Evolutionary conservation across 2,113 vertebrate species (phyloP).

Genomic region (Oceanites oceanicus): DNA sequence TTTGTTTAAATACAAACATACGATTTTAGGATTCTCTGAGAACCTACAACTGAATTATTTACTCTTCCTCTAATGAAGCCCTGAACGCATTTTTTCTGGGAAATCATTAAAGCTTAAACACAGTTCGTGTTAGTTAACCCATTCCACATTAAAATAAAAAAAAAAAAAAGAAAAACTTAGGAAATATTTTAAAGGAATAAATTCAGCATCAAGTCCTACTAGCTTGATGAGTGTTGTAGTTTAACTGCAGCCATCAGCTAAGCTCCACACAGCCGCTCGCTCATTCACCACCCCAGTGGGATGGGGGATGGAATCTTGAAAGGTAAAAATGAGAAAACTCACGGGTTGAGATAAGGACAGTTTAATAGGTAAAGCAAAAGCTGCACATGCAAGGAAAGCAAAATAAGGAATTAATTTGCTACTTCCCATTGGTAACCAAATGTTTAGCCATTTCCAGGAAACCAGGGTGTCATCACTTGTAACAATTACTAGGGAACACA

Average conservation of each 20-base stretch:
- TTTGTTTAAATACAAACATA: not conserved
- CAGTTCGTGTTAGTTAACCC: not conserved
- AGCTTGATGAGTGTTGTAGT: not conserved
- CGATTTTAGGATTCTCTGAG: not conserved
- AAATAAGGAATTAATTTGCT: not conserved
- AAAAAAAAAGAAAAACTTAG: not conserved
- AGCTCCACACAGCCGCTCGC: fast-evolving
- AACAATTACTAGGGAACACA: not conserved
- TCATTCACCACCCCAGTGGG: not conserved
- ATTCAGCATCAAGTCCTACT: not conserved
- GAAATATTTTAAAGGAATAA: not conserved
- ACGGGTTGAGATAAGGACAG: not conserved
- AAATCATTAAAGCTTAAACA: not conserved
- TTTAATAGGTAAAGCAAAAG: not conserved
- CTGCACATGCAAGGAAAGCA: not conserved
- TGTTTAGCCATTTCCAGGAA: not conserved
- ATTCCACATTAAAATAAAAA: not conserved
- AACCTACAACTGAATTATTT: not conserved
- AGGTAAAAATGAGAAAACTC: not conserved
- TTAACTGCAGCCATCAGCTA: not conserved
- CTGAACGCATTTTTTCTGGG: not conserved
- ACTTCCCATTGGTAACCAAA: not conserved
- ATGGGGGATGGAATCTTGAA: fast-evolving
- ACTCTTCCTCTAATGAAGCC: not conserved
- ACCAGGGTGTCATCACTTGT: not conserved